Conservation (phyloP, 2,797 vertebrate genomes). For the Linurgus olivaceus region DNA sequence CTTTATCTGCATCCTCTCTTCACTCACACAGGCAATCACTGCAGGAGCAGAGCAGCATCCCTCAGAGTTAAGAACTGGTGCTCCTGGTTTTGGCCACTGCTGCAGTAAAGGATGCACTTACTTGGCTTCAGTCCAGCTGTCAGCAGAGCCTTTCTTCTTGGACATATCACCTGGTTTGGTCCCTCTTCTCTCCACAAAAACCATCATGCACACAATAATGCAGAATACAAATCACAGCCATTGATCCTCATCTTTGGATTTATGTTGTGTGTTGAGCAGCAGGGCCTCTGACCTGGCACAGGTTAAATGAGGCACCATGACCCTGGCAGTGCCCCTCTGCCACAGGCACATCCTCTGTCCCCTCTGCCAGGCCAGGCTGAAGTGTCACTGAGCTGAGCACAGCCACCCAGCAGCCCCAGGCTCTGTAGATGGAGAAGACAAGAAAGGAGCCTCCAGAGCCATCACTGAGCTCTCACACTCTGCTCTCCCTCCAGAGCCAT, state of each 20-base stretch:
- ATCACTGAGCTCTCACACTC: too few species aligned
- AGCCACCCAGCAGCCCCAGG: not conserved
- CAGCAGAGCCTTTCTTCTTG: not conserved
- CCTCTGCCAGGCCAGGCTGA: not conserved
- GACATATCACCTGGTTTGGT: not conserved
- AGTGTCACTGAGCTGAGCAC: not conserved
- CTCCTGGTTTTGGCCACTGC: not conserved
- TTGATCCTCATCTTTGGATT: not conserved
- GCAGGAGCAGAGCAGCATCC: not conserved
- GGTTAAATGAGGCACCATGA: rapidly evolving
- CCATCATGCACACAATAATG: not conserved
- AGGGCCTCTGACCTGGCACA: not conserved
- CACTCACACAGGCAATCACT: not conserved
- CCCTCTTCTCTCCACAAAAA: not conserved
- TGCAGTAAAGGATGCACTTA: not conserved
- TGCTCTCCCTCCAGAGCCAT: too few species aligned
- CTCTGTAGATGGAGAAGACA: not conserved
- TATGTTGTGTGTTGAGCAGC: rapidly evolving
- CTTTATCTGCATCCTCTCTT: not conserved
- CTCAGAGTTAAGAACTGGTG: not conserved
- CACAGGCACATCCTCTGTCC: not conserved
- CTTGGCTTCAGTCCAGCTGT: not conserved
- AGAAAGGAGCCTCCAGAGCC: not conserved
- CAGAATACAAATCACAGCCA: not conserved
- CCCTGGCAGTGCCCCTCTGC: not conserved